These are phyloP conservation scores for Montifringilla adamsi DNA, from an alignment of 2,113 vertebrate genomes.

Conservation along the genomic window DNA sequence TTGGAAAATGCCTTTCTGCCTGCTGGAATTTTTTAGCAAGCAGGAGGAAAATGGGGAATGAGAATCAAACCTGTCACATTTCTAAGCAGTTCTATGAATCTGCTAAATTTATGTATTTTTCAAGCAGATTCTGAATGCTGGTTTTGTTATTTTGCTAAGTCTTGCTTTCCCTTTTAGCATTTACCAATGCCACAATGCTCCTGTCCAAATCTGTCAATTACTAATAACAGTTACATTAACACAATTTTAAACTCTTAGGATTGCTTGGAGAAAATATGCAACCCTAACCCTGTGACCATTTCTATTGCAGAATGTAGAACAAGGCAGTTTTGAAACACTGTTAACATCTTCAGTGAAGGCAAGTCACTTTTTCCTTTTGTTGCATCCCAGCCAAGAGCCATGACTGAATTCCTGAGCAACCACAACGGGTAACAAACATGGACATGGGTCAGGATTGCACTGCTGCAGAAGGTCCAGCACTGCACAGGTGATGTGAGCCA, in stretches of 20 bases:
- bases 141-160: background rate
- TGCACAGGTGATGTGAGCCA: background rate
- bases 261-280: background rate
- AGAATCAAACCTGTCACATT: background rate
- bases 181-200: background rate
- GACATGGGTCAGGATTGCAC: background rate
- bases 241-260: background rate
- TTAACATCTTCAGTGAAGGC: background rate
- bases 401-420: accelerated
- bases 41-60: accelerated
- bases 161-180: background rate
- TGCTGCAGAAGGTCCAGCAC: background rate
- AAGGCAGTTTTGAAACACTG: background rate
- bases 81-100: background rate
- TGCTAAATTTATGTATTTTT: background rate
- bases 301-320: background rate
- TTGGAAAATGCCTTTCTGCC: background rate
- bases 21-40: background rate
- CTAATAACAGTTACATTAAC: background rate
- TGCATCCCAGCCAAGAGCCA: background rate
- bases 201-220: background rate
- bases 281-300: background rate
- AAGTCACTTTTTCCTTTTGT: background rate
- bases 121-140: background rate
- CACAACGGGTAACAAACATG: accelerated